Base-by-base conservation (phyloP, 1,140 invertebrate species). In the Melanaphis sacchari region DNA sequence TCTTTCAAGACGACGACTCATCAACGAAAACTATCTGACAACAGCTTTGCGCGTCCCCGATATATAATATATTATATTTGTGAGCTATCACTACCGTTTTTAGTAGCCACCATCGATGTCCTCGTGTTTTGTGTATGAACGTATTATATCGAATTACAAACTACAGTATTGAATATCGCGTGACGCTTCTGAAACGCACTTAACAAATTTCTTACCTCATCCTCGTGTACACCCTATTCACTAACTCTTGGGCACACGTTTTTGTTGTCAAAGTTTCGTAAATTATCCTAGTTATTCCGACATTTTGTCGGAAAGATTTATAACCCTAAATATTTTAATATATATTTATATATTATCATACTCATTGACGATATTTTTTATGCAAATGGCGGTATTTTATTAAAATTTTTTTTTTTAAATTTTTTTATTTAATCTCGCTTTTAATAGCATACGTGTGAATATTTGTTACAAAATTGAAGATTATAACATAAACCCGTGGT, bases 121-220 rank as follows among this genome's bases (percentile, higher is more conserved):
- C 22, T 66, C 11, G 59, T 76, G n/a, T 76, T 76, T n/a, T 76
- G 59, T 76, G 59, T 76, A n/a, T 36, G 31, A 31, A 2, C 26
- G 40, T 41, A 41, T 87, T n/a, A 31, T 87, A 87, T 87, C 84
- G 84, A 89, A 89, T 89, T 89, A 89, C 87, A 52, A 46, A 52
- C 40, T 46, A 15, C n/a, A 38, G 87, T 89, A 49, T 89, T 36
- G 46, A 89, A 89, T 89, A 36, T 89, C 87, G 2, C 36, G 31
- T 21, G 21, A n/a, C 5, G 15, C 31, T 76, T 4, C n/a, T 15
- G 59, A 76, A 76, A 76, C 59, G 59, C 59, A 76, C 59, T 76
- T 76, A n/a, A 76, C 59, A 18, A 76, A 76, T 76, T 76, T 76
- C 59, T 76, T 15, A 21, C 36, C 4, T 36, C 5, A 4, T 2